Evolutionary conservation across 2,888 invertebrate genomes (phyloP).

Genomic region (Drosophila trichaetosa): DNA sequence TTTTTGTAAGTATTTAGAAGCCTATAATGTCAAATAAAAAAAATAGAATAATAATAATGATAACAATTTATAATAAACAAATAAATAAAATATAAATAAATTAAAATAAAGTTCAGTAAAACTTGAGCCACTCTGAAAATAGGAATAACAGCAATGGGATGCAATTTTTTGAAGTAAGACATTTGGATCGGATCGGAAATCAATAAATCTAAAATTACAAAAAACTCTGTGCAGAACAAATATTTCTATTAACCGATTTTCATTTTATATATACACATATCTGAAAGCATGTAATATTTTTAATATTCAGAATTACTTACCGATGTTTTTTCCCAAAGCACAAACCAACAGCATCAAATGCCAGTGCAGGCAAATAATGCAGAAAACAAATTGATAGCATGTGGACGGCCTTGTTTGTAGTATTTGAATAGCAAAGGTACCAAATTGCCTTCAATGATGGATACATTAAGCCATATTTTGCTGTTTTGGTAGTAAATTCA

Average conservation of each 20-base stretch:
- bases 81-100: too few species aligned
- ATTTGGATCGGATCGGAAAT: too few species aligned
- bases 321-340: conserved; percentile 20
- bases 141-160: too few species aligned
- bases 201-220: not conserved
- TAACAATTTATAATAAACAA: not conserved
- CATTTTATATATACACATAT: not conserved
- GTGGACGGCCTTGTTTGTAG: not conserved
- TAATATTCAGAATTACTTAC: not conserved
- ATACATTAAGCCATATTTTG: conserved; percentile 86
- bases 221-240: not conserved
- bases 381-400: conserved; percentile 15
- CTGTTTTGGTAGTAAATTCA: conserved; percentile 87
- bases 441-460: conserved; percentile 89
- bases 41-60: not conserved
- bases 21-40: not conserved
- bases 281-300: not conserved
- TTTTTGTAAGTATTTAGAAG: conserved; percentile 69
- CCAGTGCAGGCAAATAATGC: conserved; percentile 20
- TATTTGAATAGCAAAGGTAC: conserved; percentile 86
- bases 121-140: too few species aligned
- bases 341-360: conserved; percentile 4
- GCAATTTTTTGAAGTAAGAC: too few species aligned
- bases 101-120: too few species aligned
- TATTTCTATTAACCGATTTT: not conserved